phyloP scores from a whole-genome alignment of 2,888 invertebrate species.

The Sinopyrophorus schimmeli region DNA sequence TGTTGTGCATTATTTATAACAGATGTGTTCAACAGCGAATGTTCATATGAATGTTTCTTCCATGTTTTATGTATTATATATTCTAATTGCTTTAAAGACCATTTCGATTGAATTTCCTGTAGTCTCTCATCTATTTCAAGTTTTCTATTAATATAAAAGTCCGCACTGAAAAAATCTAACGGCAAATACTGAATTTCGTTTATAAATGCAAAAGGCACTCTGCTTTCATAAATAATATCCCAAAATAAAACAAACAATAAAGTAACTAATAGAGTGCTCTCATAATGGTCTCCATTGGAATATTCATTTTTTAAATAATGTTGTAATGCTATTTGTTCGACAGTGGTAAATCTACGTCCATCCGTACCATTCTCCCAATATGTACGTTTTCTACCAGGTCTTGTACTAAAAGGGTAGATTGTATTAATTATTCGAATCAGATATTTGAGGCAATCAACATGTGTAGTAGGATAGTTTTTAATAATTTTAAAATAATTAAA shows the following conservation, averaged over 20 bases:
- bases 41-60: conserved; percentile 49
- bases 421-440: too few species aligned
- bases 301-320: conserved; percentile 59
- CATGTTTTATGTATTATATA: conserved; percentile 58
- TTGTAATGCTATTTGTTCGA: conserved; percentile 61
- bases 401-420: conserved; percentile 32
- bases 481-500: too few species aligned
- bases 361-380: conserved; percentile 43
- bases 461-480: too few species aligned
- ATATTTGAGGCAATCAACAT: too few species aligned
- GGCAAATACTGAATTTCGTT: conserved; percentile 70
- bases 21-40: conserved; percentile 34
- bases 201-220: conserved; percentile 63
- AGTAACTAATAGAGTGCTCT: conserved; percentile 44
- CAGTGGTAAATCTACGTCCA: conserved; percentile 54
- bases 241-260: conserved; percentile 64
- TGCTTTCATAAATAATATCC: conserved; percentile 70
- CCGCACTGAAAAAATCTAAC: conserved; percentile 67
- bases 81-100: conserved; percentile 55
- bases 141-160: conserved; percentile 70
- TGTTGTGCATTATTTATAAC: conserved; percentile 33
- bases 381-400: conserved; percentile 45
- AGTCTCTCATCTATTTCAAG: conserved; percentile 62
- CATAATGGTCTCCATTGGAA: conserved; percentile 54
- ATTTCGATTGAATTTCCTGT: conserved; percentile 47